These are phyloP conservation scores for Syrrhaptes paradoxus DNA, from an alignment of 2,113 vertebrate genomes.

Conservation along the genomic window DNA sequence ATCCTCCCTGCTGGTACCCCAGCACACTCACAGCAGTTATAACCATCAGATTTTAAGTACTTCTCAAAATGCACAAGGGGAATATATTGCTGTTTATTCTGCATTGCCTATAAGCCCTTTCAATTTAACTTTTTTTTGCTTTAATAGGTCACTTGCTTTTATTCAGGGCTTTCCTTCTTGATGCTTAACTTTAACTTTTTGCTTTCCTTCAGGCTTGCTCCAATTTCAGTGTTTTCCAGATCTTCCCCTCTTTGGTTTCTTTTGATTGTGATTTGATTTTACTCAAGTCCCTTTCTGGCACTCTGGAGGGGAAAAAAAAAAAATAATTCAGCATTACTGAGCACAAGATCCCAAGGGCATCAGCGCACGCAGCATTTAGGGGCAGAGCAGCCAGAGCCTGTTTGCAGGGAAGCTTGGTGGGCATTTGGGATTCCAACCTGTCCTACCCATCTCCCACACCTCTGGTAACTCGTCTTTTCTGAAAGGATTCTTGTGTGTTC, in stretches of 20 bases:
- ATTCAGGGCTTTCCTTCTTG: not conserved
- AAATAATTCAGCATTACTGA: too few species aligned
- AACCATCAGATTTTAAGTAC: not conserved
- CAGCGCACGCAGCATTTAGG: rapidly evolving
- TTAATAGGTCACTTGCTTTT: not conserved
- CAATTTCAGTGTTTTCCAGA: not conserved
- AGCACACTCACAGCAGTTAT: not conserved
- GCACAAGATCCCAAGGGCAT: not conserved
- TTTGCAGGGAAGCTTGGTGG: not conserved
- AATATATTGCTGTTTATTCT: too few species aligned
- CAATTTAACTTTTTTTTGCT: not conserved
- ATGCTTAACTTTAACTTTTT: not conserved
- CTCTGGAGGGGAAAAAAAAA: not conserved
- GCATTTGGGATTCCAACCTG: not conserved
- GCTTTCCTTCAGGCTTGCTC: not conserved
- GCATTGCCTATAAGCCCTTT: not conserved
- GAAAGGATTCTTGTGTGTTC: not conserved
- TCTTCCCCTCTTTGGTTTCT: too few species aligned
- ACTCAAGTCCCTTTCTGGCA: not conserved
- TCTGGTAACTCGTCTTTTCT: not conserved
- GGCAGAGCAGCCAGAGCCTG: too few species aligned
- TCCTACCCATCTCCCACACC: not conserved
- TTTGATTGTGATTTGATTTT: not conserved
- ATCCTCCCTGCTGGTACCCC: not conserved
- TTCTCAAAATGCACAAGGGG: not conserved